These are phyloP conservation scores for Meloidogyne floridensis DNA, from an alignment of 1,140 invertebrate genomes.

Conservation along the genomic window DNA sequence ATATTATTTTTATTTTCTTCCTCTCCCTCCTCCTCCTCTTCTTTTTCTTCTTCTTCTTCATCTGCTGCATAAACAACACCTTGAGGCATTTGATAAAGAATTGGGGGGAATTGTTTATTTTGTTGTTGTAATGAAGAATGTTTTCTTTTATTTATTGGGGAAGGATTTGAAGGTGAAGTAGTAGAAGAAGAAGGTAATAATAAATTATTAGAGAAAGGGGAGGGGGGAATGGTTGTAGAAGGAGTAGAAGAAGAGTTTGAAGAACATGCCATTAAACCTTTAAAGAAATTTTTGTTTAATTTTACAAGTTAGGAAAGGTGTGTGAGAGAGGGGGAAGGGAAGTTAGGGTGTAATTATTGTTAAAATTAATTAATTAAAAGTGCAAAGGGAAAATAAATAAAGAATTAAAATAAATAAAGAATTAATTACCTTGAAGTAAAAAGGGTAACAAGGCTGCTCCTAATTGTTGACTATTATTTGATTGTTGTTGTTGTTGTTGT, in stretches of 20 bases:
- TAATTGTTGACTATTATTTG: conserved; percentile 16
- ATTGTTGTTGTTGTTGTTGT: not conserved
- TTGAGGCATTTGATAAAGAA: conserved; percentile 44
- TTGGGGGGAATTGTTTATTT: conserved; percentile 10
- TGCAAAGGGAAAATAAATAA: conserved; percentile 12
- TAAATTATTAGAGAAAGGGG: not conserved
- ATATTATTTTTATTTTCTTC: not conserved
- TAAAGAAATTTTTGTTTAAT: not conserved
- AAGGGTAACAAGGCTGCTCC: conserved; percentile 33
- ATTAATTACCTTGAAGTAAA: conserved; percentile 38
- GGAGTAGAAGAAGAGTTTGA: conserved; percentile 19
- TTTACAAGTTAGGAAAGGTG: too few relatives aligned
- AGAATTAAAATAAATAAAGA: not conserved
- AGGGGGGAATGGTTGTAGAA: not conserved
- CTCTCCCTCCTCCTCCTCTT: conserved; percentile 9
- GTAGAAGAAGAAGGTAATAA: conserved; percentile 6
- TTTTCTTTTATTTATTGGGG: conserved; percentile 5
- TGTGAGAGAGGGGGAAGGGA: too few relatives aligned
- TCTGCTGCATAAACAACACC: conserved; percentile 36
- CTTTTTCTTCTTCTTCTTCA: conserved; percentile 3
- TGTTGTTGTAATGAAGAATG: not conserved
- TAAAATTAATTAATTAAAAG: conserved; percentile 25
- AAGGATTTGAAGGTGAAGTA: not conserved
- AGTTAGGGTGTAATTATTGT: too few relatives aligned
- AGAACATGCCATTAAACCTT: not conserved